Evolutionary conservation across 2,797 vertebrate genomes (phyloP).

Genomic region (Bradypodion ventrale): DNA sequence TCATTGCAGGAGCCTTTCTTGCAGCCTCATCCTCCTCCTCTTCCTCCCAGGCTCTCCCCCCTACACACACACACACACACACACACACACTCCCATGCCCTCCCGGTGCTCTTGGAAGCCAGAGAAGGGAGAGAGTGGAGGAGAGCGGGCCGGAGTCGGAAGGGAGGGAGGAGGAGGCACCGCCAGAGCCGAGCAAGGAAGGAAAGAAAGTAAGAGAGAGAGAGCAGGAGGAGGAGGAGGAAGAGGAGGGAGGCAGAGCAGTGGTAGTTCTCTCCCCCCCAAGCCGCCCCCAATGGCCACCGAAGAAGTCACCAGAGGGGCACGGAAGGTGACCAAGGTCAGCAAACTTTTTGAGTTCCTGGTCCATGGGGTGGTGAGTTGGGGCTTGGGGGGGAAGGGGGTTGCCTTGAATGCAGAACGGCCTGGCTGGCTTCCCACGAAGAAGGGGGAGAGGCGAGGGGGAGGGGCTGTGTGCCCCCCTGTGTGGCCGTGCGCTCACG

Average conservation of each 20-base stretch:
- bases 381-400: no score
- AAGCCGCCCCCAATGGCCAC: constrained; percentile 90
- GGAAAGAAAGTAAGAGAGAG: constrained; percentile 32
- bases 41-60: no score
- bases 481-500: background rate
- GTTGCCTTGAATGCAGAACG: no score
- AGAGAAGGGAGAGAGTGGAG: background rate
- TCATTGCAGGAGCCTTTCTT: constrained; percentile 68
- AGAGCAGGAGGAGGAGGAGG: constrained; percentile 70
- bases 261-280: no score
- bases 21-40: no score
- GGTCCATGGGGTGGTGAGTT: constrained; percentile 99
- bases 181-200: background rate
- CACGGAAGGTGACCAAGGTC: constrained; percentile 99
- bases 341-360: constrained; percentile 99
- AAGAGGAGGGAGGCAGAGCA: constrained; percentile 42
- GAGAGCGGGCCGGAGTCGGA: background rate
- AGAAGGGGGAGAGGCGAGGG: background rate
- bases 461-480: background rate
- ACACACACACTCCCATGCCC: no score
- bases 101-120: no score
- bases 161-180: background rate
- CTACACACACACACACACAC: no score
- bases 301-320: constrained; percentile 97
- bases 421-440: constrained; percentile 11